Evolutionary conservation across 2,113 vertebrate genomes (phyloP), one percentile per base, ranked within the genome.

Genomic region (Miniopterus natalensis): DNA sequence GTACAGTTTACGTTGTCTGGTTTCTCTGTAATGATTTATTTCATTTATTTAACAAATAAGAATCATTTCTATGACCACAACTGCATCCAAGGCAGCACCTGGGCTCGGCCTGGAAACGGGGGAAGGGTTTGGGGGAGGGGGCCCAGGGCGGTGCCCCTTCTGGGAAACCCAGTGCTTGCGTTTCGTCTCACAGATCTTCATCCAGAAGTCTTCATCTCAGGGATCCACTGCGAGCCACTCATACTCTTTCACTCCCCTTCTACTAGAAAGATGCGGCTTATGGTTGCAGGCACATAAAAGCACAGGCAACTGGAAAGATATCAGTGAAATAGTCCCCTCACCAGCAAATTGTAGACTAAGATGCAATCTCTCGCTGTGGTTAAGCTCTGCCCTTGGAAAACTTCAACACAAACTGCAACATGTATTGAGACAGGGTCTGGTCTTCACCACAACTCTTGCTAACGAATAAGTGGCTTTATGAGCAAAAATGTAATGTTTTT

Each of bases 11-110:
- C 51, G 53, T 68, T 71, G 57, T 65, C 61, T 77, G 61, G 25
- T 49, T 94, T 90, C 80, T 83, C 84, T 96, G 83, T 96, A 97
- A 94, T 65, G 96, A 87, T 95, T 97, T 95, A 75, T 81, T 97
- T 94, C 81, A 79, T 90, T 83, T 97, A 97, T 95, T 97, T 97
- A 97, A 92, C 85, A 97, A 98, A 97, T 94, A 95, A 75, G 51
- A 85, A 79, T 80, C 80, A 90, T 91, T 78, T 80, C 95, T 73
- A 81, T 92, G 88, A 94, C 92, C 84, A 94, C 88, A 57, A n/a
- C 40, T 70, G 12, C 49, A 92, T 29, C 78, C 40, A 77, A 73
- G 57, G 18, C n/a, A 77, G n/a, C 42, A 73, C 86, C 65, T 45
- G 84, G 42, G 21, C 59, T 86, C 87, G 53, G 1, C 79, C 63